phyloP scores from a whole-genome alignment of 2,113 vertebrate species.

The Suricata suricatta region DNA sequence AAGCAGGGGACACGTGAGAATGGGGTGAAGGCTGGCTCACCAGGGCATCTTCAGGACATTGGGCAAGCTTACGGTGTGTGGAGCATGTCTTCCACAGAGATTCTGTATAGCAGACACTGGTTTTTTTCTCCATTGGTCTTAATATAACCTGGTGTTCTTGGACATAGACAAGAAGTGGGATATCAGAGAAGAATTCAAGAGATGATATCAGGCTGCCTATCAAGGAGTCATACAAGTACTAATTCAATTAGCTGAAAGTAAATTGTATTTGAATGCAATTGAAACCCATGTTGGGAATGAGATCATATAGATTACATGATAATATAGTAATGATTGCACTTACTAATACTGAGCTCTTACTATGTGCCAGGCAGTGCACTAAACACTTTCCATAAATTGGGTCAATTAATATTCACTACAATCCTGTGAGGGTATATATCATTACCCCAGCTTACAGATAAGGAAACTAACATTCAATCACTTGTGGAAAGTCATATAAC shows the following conservation, averaged over 20 bases:
- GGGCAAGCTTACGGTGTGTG: background rate
- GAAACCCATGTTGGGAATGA: background rate
- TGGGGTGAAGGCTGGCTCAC: background rate
- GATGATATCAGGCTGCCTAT: background rate
- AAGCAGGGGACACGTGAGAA: background rate
- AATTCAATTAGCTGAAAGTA: background rate
- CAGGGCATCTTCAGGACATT: no score
- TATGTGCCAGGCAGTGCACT: background rate
- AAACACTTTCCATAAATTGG: background rate
- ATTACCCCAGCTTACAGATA: background rate
- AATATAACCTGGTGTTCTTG: background rate
- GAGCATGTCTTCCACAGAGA: background rate
- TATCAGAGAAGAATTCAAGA: background rate
- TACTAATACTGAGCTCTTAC: background rate
- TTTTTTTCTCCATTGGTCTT: background rate
- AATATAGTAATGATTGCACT: background rate
- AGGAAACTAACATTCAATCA: background rate
- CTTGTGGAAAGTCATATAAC: background rate
- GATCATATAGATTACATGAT: background rate
- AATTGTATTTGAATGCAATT: background rate
- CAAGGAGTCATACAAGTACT: background rate
- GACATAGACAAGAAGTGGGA: background rate
- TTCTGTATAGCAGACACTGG: background rate
- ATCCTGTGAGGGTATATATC: background rate
- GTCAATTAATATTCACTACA: background rate